Evolutionary conservation across 92 coral and sea anemone species (phyloP), one percentile per base, ranked within the genome.

Genomic region (Desmophyllum pertusum): DNA sequence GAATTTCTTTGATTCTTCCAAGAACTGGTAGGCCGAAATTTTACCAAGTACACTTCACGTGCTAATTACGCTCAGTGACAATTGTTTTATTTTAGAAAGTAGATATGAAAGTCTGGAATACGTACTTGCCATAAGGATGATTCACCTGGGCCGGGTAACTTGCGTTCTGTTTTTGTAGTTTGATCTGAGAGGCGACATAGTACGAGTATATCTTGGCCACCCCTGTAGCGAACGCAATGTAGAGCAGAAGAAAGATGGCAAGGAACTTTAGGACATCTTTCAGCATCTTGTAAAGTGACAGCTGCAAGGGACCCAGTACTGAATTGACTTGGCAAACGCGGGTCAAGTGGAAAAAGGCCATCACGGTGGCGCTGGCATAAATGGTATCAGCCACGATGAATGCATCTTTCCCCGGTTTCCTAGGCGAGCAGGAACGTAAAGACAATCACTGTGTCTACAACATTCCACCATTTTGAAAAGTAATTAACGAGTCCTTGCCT

Each of bases 301-400:
- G 84, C 68, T 88, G 87, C 73, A 88, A 41, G 5, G 91, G 91
- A 19, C 91, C 91, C 13, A 88, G 78, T 31, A 83, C 79, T n/a
- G 87, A 11, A 37, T 38, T 71, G 11, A 79, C 84, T 72, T 79
- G 84, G 74, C 66, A 48, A 31, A 66, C 43, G 19, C 45, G 62
- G 45, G 84, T 45, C 33, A 79, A 79, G 74, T 79, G 84, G 53
- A 79, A 65, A 72, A 65, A 79, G 11, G 84, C 73, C 64, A 79
- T 45, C 29, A 79, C 84, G n/a, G 57, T 79, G 63, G 62, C 84
- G 27, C 63, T 79, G 43, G 84, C 73, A 18, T 65, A 79, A 27
- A 79, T 5, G 64, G 30, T 70, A 45, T 79, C 75, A 18, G 84
- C 63, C 27, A 79, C 13, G 33, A 79, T 23, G n/a, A 79, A 79